Evolutionary conservation across 2,888 invertebrate genomes (phyloP).

Genomic region (Mythimna loreyi): DNA sequence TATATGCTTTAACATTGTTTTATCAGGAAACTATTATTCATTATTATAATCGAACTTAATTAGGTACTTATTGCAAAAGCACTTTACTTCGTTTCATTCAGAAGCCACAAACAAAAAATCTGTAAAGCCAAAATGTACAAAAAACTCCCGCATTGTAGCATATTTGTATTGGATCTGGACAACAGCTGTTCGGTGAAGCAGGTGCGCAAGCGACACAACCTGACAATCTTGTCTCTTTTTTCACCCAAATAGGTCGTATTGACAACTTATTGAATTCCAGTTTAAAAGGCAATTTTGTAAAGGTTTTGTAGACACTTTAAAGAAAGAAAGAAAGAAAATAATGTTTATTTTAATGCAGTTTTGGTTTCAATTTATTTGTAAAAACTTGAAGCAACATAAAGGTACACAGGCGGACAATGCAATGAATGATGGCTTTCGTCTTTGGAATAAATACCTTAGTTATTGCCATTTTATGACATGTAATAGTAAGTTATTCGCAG

Average conservation of each 20-base stretch:
- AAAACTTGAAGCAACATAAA: no score
- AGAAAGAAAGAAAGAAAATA: no score
- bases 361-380: no score
- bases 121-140: conserved; percentile 10
- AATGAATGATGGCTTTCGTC: no score
- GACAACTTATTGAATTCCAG: conserved; percentile 37
- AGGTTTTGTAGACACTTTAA: neutral
- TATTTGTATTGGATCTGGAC: neutral
- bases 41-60: conserved; percentile 2
- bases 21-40: neutral
- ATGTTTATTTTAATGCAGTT: no score
- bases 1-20: neutral
- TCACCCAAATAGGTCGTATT: conserved; percentile 41
- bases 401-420: no score
- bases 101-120: neutral
- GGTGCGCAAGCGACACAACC: conserved; percentile 32
- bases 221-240: conserved; percentile 44
- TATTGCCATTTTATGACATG: neutral
- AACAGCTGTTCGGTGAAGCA: conserved; percentile 46
- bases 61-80: neutral
- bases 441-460: no score
- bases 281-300: conserved; percentile 11
- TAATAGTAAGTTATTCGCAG: neutral
- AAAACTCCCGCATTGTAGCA: conserved; percentile 32
- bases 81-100: conserved; percentile 3